Conservation (phyloP, 2,113 vertebrate genomes). For the Regulus satrapa region DNA sequence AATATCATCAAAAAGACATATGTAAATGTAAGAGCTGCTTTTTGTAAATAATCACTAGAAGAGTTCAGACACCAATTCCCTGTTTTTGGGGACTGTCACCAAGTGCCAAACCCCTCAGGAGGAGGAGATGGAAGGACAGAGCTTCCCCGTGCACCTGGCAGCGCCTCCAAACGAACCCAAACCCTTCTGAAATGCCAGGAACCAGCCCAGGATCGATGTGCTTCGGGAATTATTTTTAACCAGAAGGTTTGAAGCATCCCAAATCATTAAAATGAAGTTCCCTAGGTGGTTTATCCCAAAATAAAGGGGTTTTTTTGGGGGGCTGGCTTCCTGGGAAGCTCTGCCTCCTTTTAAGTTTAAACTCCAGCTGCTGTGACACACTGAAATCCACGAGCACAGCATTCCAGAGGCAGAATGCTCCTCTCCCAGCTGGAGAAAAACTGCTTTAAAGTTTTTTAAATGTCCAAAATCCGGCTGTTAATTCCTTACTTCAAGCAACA, state of each 20-base stretch:
- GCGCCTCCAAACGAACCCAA: background rate
- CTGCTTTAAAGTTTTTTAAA: rapidly evolving
- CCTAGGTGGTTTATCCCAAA: background rate
- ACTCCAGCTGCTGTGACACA: background rate
- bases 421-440: background rate
- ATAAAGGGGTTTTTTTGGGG: background rate
- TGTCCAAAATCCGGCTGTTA: background rate
- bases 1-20: too few species aligned
- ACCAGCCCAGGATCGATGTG: background rate
- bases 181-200: background rate
- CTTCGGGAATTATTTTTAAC: background rate
- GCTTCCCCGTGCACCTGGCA: background rate
- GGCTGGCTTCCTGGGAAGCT: background rate
- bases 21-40: too few species aligned
- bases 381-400: rapidly evolving
- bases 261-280: background rate
- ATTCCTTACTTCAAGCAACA: background rate
- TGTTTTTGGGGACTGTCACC: background rate
- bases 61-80: too few species aligned
- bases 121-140: background rate
- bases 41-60: too few species aligned
- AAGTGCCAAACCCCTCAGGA: background rate
- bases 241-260: background rate
- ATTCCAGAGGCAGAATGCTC: background rate
- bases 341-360: too few species aligned